Evolutionary conservation across 2,113 vertebrate genomes (phyloP).

Genomic region (Pitta sordida): DNA sequence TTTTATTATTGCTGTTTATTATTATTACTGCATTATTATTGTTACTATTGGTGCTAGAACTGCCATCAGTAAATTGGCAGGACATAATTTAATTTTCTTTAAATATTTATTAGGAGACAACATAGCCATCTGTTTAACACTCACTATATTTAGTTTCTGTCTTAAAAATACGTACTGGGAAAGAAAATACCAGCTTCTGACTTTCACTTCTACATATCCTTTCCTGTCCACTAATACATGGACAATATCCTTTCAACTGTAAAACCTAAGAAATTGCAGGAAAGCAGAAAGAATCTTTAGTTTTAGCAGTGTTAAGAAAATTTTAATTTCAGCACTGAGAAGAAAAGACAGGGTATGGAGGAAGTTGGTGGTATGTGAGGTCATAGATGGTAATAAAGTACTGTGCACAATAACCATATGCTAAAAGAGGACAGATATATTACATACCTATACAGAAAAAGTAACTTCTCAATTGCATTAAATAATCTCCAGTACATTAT

Average conservation of each 20-base stretch:
- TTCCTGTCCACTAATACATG: background rate
- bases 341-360: background rate
- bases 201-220: background rate
- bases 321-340: background rate
- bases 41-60: slow-evolving; percentile 31
- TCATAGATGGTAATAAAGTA: background rate
- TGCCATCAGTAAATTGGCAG: slow-evolving; percentile 9
- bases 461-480: background rate
- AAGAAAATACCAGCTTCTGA: slow-evolving; percentile 24
- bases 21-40: slow-evolving; percentile 31
- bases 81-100: slow-evolving; percentile 51
- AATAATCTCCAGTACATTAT: background rate
- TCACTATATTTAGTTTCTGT: slow-evolving; percentile 29
- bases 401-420: background rate
- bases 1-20: no score
- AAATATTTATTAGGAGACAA: slow-evolving; percentile 55
- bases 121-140: slow-evolving; percentile 42
- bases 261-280: background rate
- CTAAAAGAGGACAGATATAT: background rate
- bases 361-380: background rate
- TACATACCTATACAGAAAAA: background rate
- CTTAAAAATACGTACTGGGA: slow-evolving; percentile 27
- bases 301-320: background rate
- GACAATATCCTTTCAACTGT: background rate
- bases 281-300: background rate